Base-by-base conservation (phyloP, 2,888 invertebrate species). In the Cryptus viduatorius region DNA sequence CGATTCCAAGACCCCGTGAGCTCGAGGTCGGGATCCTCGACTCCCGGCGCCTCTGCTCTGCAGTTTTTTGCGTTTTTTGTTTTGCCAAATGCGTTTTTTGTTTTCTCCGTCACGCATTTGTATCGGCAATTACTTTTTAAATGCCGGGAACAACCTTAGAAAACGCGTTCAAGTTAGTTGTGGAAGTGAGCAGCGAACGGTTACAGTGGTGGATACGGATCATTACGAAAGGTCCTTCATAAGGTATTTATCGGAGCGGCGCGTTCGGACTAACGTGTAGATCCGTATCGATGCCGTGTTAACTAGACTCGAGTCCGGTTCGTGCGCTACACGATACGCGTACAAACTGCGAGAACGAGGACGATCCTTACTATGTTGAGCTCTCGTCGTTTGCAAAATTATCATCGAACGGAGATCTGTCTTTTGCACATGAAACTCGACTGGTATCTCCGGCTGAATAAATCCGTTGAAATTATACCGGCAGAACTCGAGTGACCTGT, bases 281-380 rank as follows among this genome's bases (percentile, higher is more conserved):
- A 90, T 90, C 73, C 69, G 83, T 90, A 90, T 90, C 90, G 79
- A 73, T 65, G 61, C 83, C 89, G 89, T 89, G 90, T 90, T 90
- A 90, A 90, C 90, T 89, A 89, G 88, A 73, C 82, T 86, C 81
- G 12, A 50, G 82, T 84, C 85, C 86, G 85, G 19, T 78, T 79
- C 72, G 67, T 24, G 16, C 29, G 50, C 65, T 76, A 14, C 42
- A 24, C 5, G 19, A 65, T 65, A 65, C 29, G 56, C 73, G 37
- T 53, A 76, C 59, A 72, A 79, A 65, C 71, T 16, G 48, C 72
- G 42, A 82, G 76, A 79, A 85, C 79, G 79, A 82, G 76, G 82
- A 85, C 79, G 79, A 76, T 71, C 79, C 37, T 71, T 29, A 72
- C 67, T 48, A 76, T 75, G 69, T 69, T 37, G 37, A 69, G 69